phyloP scores from a whole-genome alignment of 2,113 vertebrate species.

The Archocentrus centrarchus region DNA sequence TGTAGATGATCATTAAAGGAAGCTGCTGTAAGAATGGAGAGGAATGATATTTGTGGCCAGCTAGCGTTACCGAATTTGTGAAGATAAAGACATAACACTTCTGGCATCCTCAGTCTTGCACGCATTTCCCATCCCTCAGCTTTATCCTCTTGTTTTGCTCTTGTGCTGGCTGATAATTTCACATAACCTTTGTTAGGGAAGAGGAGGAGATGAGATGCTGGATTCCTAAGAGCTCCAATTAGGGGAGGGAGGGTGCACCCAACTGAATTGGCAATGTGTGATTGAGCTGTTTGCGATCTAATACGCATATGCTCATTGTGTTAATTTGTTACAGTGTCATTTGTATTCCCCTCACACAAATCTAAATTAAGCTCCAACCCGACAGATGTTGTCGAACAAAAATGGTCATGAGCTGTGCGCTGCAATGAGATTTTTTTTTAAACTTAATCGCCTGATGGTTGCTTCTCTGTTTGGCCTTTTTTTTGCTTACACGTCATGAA shows the following conservation, averaged over 20 bases:
- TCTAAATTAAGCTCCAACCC: conserved; percentile 6
- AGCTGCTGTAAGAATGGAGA: conserved; percentile 18
- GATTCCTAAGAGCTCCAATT: conserved; percentile 29
- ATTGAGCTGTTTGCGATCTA: conserved; percentile 52
- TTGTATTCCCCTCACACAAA: conserved; percentile 19
- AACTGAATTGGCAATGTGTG: conserved; percentile 41
- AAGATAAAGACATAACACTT: conserved; percentile 6
- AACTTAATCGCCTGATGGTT: background rate
- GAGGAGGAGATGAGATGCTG: conserved; percentile 26
- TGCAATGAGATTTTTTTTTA: background rate
- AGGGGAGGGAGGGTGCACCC: conserved; percentile 22
- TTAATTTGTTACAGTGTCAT: conserved; percentile 24
- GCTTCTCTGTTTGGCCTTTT: background rate
- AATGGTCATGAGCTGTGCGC: background rate
- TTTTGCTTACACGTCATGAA: background rate
- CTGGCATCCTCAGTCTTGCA: background rate
- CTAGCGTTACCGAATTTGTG: conserved; percentile 17
- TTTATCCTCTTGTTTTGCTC: background rate
- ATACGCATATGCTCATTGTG: conserved; percentile 23
- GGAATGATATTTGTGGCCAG: conserved; percentile 18
- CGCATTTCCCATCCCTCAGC: background rate
- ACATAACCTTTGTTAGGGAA: conserved; percentile 37
- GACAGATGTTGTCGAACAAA: conserved; percentile 17
- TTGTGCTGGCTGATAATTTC: conserved; percentile 33
- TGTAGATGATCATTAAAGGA: conserved; percentile 30